Conservation (phyloP, 2,888 invertebrate species). For the Eilema depressum region DNA sequence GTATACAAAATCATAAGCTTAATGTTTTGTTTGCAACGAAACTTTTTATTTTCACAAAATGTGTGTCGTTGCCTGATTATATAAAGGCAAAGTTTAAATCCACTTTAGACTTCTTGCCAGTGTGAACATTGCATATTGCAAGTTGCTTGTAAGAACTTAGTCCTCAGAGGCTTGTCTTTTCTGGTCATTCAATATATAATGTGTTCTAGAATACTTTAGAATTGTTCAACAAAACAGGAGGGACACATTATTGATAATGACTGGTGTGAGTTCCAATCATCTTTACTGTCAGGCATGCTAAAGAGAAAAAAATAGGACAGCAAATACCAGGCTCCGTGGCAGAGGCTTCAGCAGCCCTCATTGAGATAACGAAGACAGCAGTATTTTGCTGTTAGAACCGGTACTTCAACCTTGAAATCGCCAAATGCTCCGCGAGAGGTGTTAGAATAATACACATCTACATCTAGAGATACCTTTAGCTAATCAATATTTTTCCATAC, state of each 20-base stretch:
- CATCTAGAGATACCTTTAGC: too few relatives aligned
- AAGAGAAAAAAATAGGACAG: too few relatives aligned
- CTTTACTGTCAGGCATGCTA: too few relatives aligned
- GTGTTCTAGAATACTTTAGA: neutral
- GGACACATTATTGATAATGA: neutral
- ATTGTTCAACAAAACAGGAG: neutral
- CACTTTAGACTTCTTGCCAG: neutral
- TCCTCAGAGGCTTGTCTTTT: neutral
- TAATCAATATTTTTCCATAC: too few relatives aligned
- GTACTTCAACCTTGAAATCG: too few relatives aligned
- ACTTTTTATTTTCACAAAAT: constrained; percentile 2
- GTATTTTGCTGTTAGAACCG: too few relatives aligned
- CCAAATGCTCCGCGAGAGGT: too few relatives aligned
- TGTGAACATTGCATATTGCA: constrained; percentile 1
- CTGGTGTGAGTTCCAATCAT: too few relatives aligned
- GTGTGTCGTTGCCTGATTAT: neutral
- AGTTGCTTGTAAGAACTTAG: neutral
- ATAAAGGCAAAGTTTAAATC: neutral
- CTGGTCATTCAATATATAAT: neutral
- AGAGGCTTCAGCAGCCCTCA: too few relatives aligned
- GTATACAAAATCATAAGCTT: neutral
- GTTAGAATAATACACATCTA: too few relatives aligned
- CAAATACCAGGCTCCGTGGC: too few relatives aligned
- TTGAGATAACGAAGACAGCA: too few relatives aligned
- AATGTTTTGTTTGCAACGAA: neutral